Base-by-base conservation (phyloP, 2,888 invertebrate genomes). In the Hoplodrina blanda region DNA sequence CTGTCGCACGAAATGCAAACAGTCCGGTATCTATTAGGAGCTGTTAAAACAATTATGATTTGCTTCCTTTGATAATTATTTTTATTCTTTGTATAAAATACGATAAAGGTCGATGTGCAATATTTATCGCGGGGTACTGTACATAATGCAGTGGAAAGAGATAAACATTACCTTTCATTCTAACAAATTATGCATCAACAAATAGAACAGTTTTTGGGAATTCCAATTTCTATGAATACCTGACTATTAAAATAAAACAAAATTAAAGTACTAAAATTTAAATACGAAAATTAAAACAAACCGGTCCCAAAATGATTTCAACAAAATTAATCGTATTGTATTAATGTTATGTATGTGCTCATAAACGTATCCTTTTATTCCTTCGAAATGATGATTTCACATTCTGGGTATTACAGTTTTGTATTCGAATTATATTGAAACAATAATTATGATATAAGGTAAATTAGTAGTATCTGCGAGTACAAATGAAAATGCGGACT, bases 211-310 rank as follows among this genome's bases (percentile, higher is more conserved):
- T 46, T 20, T 11, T 4, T 20, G 20, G 13, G 2, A 37, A 13
- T 37, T 25, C 25, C 6, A 8, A 25, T n/a, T 0, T 7, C n/a
- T 17, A 7, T 33, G 13, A 20, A 5, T 5, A 17, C n/a, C n/a
- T n/a, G n/a, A n/a, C 33, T 49, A 4, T 6, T 49, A 20, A 7
- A 10, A 11, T 17, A 6, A n/a, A 8, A 33, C 13, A n/a, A 46
- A 59, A 62, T 5, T 41, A 56, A 37, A 4, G 41, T 25, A 33
- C n/a, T 46, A 56, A 46, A 46, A 46, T 46, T 46, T 50, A 41
- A n/a, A 19, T 8, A 0, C 2, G 2, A 25, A 25, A 63, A 64
- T 66, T 3, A 7, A 41, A 52, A 53, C 0, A 13, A 20, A 10
- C 13, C 25, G 19, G 5, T n/a, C n/a, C 25, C 8, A n/a, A 41